These are phyloP conservation scores for Diorhabda sublineata DNA, from an alignment of 1,140 invertebrate species.

Conservation along the genomic window DNA sequence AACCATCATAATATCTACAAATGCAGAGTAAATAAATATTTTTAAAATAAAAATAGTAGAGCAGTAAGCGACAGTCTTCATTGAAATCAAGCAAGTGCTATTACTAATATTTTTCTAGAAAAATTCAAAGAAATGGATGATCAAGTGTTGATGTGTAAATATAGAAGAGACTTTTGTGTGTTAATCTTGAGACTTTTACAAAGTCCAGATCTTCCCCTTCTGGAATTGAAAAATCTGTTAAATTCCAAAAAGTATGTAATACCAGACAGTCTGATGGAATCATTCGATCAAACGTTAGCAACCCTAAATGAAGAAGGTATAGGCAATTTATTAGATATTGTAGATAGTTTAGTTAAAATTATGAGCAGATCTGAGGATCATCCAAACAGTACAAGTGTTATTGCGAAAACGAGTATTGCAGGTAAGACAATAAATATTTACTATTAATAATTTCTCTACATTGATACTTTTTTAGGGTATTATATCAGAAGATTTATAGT, in stretches of 20 bases:
- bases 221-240: slow-evolving; percentile 54
- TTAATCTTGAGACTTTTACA: slow-evolving; percentile 60
- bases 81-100: background rate
- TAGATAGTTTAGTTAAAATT: slow-evolving; percentile 53
- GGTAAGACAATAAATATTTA: slow-evolving; percentile 33
- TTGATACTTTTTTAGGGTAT: slow-evolving; percentile 54
- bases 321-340: slow-evolving; percentile 59
- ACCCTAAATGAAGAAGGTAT: slow-evolving; percentile 54
- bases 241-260: slow-evolving; percentile 54
- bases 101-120: background rate
- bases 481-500: slow-evolving; percentile 77
- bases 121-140: slow-evolving; percentile 30
- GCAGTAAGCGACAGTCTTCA: no score
- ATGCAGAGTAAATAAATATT: background rate
- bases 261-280: slow-evolving; percentile 48
- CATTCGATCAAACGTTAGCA: slow-evolving; percentile 54
- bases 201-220: slow-evolving; percentile 63
- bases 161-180: slow-evolving; percentile 57
- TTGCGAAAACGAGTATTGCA: slow-evolving; percentile 48
- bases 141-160: slow-evolving; percentile 44
- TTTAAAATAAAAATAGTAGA: background rate
- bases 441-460: background rate
- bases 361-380: slow-evolving; percentile 44
- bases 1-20: background rate
- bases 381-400: slow-evolving; percentile 30